Evolutionary conservation across 2,797 vertebrate species (phyloP).

Genomic region (Hippocampus kuda): DNA sequence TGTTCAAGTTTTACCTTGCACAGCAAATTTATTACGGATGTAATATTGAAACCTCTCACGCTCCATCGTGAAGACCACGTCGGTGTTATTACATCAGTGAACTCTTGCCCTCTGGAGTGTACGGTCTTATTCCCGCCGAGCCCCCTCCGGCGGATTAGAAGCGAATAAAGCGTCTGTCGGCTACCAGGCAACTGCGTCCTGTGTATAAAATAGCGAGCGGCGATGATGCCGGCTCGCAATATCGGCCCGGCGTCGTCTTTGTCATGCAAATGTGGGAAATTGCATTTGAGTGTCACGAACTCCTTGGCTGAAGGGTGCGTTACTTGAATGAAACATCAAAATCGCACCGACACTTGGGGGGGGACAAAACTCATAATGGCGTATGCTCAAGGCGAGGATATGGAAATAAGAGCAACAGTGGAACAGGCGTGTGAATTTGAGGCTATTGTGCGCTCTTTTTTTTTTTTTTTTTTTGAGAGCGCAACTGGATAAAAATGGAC

Average conservation of each 20-base stretch:
- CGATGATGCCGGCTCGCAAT: constrained; percentile 14
- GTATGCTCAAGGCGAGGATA: constrained; percentile 10
- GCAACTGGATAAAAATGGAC: too few relatives aligned
- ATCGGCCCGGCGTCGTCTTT: constrained; percentile 28
- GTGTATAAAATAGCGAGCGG: constrained; percentile 11
- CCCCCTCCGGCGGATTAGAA: constrained; percentile 19
- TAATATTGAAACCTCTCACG: not conserved
- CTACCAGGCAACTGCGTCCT: constrained; percentile 48
- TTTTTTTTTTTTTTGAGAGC: too few relatives aligned
- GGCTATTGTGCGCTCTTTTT: not conserved
- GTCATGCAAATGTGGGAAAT: constrained; percentile 47
- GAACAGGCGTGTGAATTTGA: constrained; percentile 3
- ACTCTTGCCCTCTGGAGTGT: not conserved
- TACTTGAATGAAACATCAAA: constrained; percentile 51
- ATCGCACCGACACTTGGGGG: constrained; percentile 4
- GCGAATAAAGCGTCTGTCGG: constrained; percentile 26
- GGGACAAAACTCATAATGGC: not conserved
- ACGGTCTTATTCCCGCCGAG: not conserved
- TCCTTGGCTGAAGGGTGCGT: constrained; percentile 28
- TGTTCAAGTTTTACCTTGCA: not conserved
- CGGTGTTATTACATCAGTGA: not conserved
- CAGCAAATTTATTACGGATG: not conserved
- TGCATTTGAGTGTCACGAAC: constrained; percentile 29
- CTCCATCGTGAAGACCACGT: not conserved
- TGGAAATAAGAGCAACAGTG: not conserved